Evolutionary conservation across 2,888 invertebrate genomes (phyloP), one percentile per base, ranked within the genome.

Genomic region (Rhingia campestris): DNA sequence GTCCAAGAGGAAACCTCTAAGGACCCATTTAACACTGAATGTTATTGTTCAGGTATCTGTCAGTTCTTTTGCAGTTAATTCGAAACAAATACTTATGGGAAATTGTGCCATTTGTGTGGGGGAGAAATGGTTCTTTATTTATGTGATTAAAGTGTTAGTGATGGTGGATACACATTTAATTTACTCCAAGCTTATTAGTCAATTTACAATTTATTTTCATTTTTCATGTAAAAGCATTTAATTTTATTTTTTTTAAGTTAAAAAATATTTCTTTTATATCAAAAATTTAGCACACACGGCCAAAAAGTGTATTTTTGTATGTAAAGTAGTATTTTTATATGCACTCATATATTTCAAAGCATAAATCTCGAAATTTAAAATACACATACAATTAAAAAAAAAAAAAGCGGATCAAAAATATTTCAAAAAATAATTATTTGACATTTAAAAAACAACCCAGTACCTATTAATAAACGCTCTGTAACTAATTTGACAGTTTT

Each of bases 241-340:
- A 32, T 33, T 43, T 32, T 30, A 22, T 53, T 74, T 76, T 45
- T 2, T 56, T 56, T 49, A 54, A 32, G 14, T 49, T 22, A 45
- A 3, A 77, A 69, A 12, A 14, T 14, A 33, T 61, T 59, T 51
- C 14, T 47, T 74, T 56, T 39, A 56, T 45, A 12, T 74, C 69
- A 72, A 70, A 61, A 77, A 86, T 77, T 81, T 86, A 77, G 73
- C 81, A 86, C 81, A 86, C 81, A 86, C 81, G 81, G 85, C 85
- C 76, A 47, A 72, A 67, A 77, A 67, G 37, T 69, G 49, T 72
- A 22, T 22, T 22, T 1, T 22, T 22, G 22, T 22, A 22, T 22
- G 22, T 22, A 22, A 53, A 63, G 49, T n/a, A 53, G 56, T 64
- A 2, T 12, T 12, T n/a, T 61, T 30, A n/a, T 22, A 22, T 22